Evolutionary conservation across 2,888 invertebrate species (phyloP), one percentile per base, ranked within the genome.

Genomic region (Matsumyia berberina): DNA sequence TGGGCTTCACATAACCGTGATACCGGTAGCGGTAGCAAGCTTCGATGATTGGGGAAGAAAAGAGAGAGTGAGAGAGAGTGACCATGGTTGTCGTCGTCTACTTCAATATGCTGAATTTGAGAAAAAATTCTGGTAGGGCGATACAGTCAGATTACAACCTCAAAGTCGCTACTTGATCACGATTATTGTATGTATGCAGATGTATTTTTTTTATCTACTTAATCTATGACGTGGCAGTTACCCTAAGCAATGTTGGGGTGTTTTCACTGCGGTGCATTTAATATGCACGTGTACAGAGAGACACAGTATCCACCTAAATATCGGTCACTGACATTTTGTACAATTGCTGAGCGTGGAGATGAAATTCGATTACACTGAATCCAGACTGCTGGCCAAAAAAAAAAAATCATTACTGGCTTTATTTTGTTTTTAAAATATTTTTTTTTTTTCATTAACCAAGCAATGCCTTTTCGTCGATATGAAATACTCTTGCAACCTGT

Each of bases 121-220:
- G 69, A 70, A 81, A 70, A 81, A 57, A 64, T 46, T 35, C 17
- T 70, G 57, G 42, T 64, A 64, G 70, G 70, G 70, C 37, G 74
- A 81, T 81, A 64, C 57, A 69, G 55, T 70, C 33, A 76, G 69
- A 81, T 76, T 69, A 76, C 58, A 72, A 67, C 46, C 62, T 76
- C 55, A 69, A 77, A 77, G 70, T 82, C 58, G 70, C 58, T 82
- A 77, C 77, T 82, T 77, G 82, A 72, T 82, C 82, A 77, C 77
- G 82, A 82, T 77, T 82, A 77, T 70, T 76, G 39, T 69, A n/a
- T n/a, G 51, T 60, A 82, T 82, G 70, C 77, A 77, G 70, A 77
- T 64, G 64, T 51, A 58, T 82, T 82, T 76, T 55, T 64, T 73
- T 77, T 76, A 81, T 81, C 81, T 76, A 57, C 62, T 81, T 70